Conservation (phyloP, 2,113 vertebrate species). For the Anser cygnoides region DNA sequence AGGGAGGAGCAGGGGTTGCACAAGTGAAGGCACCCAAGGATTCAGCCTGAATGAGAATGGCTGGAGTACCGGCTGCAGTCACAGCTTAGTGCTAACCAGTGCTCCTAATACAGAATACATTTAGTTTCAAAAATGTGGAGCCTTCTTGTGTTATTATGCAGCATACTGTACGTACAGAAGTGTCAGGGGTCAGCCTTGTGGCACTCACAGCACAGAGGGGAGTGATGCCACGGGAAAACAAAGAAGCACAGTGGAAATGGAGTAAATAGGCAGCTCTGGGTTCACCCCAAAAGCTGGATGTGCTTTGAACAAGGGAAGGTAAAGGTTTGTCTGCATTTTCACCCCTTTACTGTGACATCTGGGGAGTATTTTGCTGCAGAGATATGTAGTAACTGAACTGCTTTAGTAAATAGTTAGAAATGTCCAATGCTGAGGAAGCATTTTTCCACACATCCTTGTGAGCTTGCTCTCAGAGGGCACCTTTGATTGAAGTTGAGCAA, state of each 20-base stretch:
- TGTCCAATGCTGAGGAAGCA: neutral
- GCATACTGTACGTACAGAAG: neutral
- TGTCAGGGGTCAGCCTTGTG: neutral
- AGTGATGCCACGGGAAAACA: neutral
- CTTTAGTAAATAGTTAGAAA: neutral
- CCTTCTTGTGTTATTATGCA: neutral
- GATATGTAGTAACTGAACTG: neutral
- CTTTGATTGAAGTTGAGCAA: neutral
- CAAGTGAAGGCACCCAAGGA: slow-evolving; percentile 27
- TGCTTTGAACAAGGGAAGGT: neutral
- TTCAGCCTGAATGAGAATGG: slow-evolving; percentile 61
- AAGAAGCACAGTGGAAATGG: neutral
- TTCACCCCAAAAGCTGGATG: neutral
- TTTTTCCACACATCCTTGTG: neutral
- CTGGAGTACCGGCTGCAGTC: slow-evolving; percentile 56
- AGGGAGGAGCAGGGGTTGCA: slow-evolving; percentile 35
- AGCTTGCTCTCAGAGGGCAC: neutral
- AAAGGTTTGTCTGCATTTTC: neutral
- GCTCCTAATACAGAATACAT: neutral
- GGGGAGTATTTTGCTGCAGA: neutral
- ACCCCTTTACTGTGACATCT: neutral
- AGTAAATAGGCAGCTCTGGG: neutral
- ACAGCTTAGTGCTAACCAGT: neutral
- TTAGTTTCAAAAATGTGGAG: neutral
- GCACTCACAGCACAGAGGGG: neutral